Evolutionary conservation across 2,888 invertebrate genomes (phyloP).

Genomic region (Rhogogaster chlorosoma): DNA sequence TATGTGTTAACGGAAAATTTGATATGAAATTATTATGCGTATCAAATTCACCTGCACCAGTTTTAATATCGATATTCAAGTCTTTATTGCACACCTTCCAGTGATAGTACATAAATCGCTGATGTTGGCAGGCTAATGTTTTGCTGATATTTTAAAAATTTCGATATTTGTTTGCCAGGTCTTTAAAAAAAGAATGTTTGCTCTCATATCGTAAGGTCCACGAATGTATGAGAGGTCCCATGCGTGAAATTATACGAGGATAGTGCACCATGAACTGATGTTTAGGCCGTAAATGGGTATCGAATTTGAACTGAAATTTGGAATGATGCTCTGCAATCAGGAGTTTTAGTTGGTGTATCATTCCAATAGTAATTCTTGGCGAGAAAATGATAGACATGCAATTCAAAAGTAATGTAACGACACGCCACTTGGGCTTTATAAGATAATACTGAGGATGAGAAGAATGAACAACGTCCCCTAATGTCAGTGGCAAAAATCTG

Average conservation of each 20-base stretch:
- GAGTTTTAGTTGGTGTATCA: slow-evolving; percentile 32
- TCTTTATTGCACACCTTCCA: slow-evolving; percentile 32
- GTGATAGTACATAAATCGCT: slow-evolving; percentile 37
- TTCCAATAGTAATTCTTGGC: slow-evolving; percentile 40
- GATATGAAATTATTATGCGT: neutral
- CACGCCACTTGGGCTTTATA: slow-evolving; percentile 45
- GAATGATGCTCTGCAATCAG: slow-evolving; percentile 50
- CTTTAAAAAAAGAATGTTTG: slow-evolving; percentile 53
- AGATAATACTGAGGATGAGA: neutral
- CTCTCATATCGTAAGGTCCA: slow-evolving; percentile 55
- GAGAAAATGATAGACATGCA: slow-evolving; percentile 53
- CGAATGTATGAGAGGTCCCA: slow-evolving; percentile 52
- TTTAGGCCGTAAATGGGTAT: slow-evolving; percentile 52
- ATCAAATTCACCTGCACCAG: slow-evolving; percentile 31
- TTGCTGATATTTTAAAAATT: slow-evolving; percentile 50
- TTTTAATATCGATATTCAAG: neutral
- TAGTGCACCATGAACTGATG: slow-evolving; percentile 57
- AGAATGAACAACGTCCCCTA: slow-evolving; percentile 43
- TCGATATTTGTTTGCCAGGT: slow-evolving; percentile 47
- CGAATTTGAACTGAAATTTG: slow-evolving; percentile 43
- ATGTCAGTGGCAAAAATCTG: slow-evolving; percentile 46
- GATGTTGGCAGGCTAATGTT: slow-evolving; percentile 28
- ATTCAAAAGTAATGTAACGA: slow-evolving; percentile 50
- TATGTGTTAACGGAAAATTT: neutral
- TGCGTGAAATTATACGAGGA: slow-evolving; percentile 46